These are phyloP conservation scores for Lepisosteus oculatus DNA, from an alignment of 2,113 vertebrate species.

Conservation along the genomic window DNA sequence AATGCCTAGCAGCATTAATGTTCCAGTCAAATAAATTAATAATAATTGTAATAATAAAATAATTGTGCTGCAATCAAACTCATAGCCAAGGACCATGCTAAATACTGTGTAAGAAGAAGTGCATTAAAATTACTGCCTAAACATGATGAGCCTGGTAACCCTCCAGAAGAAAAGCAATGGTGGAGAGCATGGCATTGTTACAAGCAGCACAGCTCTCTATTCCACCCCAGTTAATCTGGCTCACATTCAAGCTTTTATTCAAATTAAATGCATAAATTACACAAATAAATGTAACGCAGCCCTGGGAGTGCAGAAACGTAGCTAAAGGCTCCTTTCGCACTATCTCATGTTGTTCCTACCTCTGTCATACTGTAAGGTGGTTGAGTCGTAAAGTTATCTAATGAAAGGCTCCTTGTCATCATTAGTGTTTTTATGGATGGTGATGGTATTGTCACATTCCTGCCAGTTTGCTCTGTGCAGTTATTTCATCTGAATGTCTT, in stretches of 20 bases:
- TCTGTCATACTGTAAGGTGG: background rate
- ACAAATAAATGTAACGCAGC: conserved; percentile 28
- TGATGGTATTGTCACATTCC: background rate
- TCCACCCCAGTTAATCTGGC: conserved; percentile 7
- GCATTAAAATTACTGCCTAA: conserved; percentile 38
- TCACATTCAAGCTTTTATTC: conserved; percentile 44
- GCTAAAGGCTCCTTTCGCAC: conserved; percentile 9
- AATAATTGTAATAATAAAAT: too few relatives aligned
- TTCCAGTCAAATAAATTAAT: too few relatives aligned
- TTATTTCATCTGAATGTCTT: too few relatives aligned
- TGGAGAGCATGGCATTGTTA: conserved; percentile 19
- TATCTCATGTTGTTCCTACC: background rate
- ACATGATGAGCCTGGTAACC: background rate
- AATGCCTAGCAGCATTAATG: too few relatives aligned
- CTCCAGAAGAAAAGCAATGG: conserved; percentile 14
- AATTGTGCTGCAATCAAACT: too few relatives aligned
- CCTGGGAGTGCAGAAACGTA: conserved; percentile 30
- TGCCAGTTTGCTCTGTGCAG: background rate
- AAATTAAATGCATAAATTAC: conserved; percentile 56
- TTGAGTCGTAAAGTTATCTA: conserved; percentile 9
- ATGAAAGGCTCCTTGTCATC: background rate
- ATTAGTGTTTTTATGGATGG: conserved; percentile 19
- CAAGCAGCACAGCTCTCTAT: conserved; percentile 15
- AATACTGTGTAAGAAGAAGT: conserved; percentile 40
- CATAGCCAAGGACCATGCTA: conserved; percentile 41